These are phyloP conservation scores for Digitonthophagus gazella DNA, from an alignment of 2,888 invertebrate species.

Conservation along the genomic window DNA sequence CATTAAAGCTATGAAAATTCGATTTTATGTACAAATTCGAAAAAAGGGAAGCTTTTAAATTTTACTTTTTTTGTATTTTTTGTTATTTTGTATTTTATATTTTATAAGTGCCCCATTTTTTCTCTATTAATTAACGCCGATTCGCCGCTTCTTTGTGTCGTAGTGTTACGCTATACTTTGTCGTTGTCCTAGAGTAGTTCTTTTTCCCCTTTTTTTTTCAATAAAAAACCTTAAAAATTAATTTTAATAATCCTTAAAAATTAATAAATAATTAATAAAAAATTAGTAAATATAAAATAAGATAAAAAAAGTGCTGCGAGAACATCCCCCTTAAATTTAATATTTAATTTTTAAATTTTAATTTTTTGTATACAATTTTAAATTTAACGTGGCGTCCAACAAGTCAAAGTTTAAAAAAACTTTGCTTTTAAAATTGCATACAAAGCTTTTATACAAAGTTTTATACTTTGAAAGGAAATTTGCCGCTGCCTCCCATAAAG, in stretches of 20 bases:
- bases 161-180: slow-evolving; percentile 1
- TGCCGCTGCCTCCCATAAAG: too few relatives aligned
- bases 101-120: too few relatives aligned
- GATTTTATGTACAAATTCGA: background rate
- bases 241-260: background rate
- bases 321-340: background rate
- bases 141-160: slow-evolving; percentile 3
- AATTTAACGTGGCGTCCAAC: background rate
- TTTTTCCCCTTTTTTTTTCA: too few relatives aligned
- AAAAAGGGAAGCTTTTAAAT: background rate
- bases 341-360: background rate
- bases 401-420: too few relatives aligned
- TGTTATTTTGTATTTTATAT: too few relatives aligned
- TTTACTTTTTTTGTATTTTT: background rate
- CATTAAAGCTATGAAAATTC: background rate
- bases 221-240: slow-evolving; percentile 3
- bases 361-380: slow-evolving; percentile 1
- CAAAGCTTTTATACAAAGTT: background rate
- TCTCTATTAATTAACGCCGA: too few relatives aligned
- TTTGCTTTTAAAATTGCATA: background rate
- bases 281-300: background rate
- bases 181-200: slow-evolving; percentile 6
- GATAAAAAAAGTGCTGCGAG: slow-evolving; percentile 12
- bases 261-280: background rate
- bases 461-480: too few relatives aligned